Evolutionary conservation across 2,113 vertebrate genomes (phyloP).

Genomic region (Odocoileus hemionus): DNA sequence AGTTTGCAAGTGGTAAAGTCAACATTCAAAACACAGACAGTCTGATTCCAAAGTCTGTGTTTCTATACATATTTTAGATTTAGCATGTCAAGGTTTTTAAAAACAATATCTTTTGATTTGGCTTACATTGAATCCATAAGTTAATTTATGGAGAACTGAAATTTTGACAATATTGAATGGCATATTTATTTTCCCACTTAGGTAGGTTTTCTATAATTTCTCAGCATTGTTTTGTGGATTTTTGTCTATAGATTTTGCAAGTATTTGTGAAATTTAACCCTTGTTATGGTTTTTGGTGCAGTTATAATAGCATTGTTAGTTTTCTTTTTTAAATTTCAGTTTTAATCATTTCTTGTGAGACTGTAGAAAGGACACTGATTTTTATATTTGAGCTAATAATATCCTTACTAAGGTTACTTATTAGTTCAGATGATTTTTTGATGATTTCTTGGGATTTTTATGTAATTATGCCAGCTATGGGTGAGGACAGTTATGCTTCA

Average conservation of each 20-base stretch:
- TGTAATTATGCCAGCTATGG: background rate
- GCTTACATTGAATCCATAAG: background rate
- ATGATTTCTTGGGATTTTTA: background rate
- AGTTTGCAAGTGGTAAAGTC: background rate
- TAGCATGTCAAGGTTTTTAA: background rate
- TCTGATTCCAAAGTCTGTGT: background rate
- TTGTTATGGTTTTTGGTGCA: background rate
- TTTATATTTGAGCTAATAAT: background rate
- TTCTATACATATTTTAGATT: background rate
- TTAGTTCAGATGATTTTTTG: background rate
- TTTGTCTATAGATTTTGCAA: background rate
- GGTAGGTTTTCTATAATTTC: background rate
- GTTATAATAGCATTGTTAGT: background rate
- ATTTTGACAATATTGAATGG: background rate
- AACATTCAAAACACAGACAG: background rate
- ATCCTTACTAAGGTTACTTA: background rate
- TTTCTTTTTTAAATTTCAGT: background rate
- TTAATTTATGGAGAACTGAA: background rate
- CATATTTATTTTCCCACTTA: background rate
- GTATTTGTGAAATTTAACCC: background rate
- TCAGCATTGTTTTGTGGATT: background rate
- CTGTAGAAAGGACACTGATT: background rate
- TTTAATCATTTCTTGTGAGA: background rate
- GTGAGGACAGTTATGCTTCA: background rate
- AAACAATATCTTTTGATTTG: background rate